Base-by-base conservation (phyloP, 2,797 vertebrate species). In the Ceyx erithaca region DNA sequence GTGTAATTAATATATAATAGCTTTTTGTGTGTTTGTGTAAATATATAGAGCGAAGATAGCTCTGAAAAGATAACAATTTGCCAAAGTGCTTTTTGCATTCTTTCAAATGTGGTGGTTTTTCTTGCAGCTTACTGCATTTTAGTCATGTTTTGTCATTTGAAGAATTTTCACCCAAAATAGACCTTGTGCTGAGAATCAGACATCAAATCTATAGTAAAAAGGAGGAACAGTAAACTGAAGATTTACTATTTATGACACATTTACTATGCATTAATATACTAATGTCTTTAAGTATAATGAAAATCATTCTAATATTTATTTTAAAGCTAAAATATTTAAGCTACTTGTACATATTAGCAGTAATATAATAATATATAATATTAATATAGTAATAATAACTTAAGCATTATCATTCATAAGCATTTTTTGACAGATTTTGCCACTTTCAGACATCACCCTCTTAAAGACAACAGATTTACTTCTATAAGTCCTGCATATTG, bases 1-100 rank as follows among this genome's bases (percentile, higher is more conserved):
- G 91, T 95, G 84, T 87, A 94, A 93, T 96, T 96, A 94, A 95
- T 96, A 67, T 81, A 62, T 62, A 92, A 87, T 93, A 92, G 75
- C 46, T 94, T 91, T 94, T 86, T 85, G 88, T 76, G 81, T 83
- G 69, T 94, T 93, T 94, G 68, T 95, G 92, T 95, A 96, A 94
- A 96, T 93, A 96, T 48, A 85, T 37, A 94, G 90, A 95, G 81
- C 86, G 93, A 89, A 93, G 94, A 94, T 90, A 85, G 33, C 69
- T 45, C 62, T 33, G 54, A 11, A 62, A 63, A 90, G 85, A 90
- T 63, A 49, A 93, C 80, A 70, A 72, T 67, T 90, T 78, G 79
- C 75, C 72, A 70, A 64, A 69, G 73, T 1, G 3, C 30, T 89
- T 89, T 96, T 93, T 48, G 86, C 59, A 68, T 71, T 91, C 78